These are phyloP conservation scores for Diuraphis noxia DNA, from an alignment of 1,140 invertebrate genomes.

Conservation along the genomic window DNA sequence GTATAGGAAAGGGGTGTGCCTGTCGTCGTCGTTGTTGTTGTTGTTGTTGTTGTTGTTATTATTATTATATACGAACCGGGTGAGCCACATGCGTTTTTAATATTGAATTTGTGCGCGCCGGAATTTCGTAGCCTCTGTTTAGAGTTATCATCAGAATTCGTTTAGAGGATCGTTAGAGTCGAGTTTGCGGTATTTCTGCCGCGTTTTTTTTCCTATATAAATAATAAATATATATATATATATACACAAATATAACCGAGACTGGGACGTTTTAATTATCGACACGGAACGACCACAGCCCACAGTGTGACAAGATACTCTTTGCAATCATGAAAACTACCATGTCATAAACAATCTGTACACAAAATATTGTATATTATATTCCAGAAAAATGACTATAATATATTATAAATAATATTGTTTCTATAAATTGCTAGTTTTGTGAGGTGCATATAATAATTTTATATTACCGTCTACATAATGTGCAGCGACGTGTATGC, in stretches of 20 bases:
- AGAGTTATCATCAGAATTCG: slow-evolving; percentile 30
- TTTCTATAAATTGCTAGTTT: not conserved
- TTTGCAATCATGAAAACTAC: not conserved
- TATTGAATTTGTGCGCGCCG: slow-evolving; percentile 20
- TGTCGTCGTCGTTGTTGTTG: not conserved
- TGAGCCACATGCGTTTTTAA: slow-evolving; percentile 43
- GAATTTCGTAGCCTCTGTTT: not conserved
- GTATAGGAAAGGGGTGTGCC: not conserved
- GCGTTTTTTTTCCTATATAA: not conserved
- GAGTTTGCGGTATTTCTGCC: not conserved
- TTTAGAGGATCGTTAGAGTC: not conserved
- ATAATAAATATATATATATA: not conserved
- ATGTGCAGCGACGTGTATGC: not conserved
- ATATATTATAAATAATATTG: too few species aligned
- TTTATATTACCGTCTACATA: not conserved
- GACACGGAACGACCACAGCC: not conserved
- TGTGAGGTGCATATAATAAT: not conserved
- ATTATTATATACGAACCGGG: not conserved
- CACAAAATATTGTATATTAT: not conserved
- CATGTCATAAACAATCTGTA: not conserved
- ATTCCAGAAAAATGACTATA: not conserved
- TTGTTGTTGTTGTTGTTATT: not conserved
- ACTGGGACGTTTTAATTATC: not conserved
- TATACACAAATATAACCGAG: not conserved
- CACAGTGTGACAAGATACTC: not conserved